These are phyloP conservation scores for Phoebastria nigripes DNA, from an alignment of 2,797 vertebrate genomes.

Conservation along the genomic window DNA sequence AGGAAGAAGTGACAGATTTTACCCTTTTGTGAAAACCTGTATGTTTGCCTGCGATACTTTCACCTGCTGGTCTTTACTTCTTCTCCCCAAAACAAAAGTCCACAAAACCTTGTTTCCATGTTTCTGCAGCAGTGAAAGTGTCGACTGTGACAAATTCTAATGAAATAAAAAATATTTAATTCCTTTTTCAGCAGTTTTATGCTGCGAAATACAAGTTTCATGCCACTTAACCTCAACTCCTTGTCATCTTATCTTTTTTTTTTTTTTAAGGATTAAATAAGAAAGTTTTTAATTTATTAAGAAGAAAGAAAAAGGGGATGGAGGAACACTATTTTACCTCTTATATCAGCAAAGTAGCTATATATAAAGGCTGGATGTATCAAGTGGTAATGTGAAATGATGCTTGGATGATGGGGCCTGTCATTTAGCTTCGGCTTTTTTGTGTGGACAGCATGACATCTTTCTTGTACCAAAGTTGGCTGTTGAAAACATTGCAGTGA, in stretches of 20 bases:
- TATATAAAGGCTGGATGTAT: neutral
- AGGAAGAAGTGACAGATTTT: neutral
- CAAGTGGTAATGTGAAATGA: neutral
- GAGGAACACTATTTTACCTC: neutral
- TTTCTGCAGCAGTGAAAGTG: neutral
- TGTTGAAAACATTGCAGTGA: neutral
- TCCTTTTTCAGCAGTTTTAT: neutral
- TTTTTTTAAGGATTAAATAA: neutral
- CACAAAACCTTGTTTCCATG: neutral
- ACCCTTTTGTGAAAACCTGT: neutral
- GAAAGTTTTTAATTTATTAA: neutral
- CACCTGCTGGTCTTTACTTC: neutral
- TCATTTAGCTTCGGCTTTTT: neutral
- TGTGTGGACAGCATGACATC: neutral
- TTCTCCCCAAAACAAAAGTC: neutral
- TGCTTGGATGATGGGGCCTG: neutral
- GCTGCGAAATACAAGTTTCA: neutral
- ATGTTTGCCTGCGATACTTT: neutral
- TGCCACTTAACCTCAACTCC: neutral
- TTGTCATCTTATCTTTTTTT: neutral
- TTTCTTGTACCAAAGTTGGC: neutral
- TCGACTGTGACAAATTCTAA: neutral
- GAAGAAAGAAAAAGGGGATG: neutral
- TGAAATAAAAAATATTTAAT: neutral
- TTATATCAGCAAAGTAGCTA: neutral